Evolutionary conservation across 2,888 invertebrate genomes (phyloP).

Genomic region (Reticulitermes lucifugus): DNA sequence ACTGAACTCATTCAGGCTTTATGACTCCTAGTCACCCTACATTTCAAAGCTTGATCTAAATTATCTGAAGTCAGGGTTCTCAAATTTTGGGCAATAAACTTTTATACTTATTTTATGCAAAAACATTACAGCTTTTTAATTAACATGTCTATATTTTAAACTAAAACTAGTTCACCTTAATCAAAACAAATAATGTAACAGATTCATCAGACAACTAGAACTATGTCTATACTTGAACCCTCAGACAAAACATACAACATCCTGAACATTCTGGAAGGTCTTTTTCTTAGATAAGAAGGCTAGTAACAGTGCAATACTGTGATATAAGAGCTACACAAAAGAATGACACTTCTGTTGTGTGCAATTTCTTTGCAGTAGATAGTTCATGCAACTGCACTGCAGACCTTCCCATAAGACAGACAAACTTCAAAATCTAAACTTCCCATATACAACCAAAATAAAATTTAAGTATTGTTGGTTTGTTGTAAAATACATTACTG

Average conservation of each 20-base stretch:
- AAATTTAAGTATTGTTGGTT: too few species aligned
- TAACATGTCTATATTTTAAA: background rate
- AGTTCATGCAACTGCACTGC: too few species aligned
- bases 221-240: background rate
- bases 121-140: background rate
- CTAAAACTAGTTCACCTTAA: background rate
- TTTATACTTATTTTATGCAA: background rate
- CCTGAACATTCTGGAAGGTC: too few species aligned
- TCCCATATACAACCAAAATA: background rate
- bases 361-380: too few species aligned
- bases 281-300: too few species aligned
- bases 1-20: constrained; percentile 34
- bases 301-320: too few species aligned
- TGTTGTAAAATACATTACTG: too few species aligned
- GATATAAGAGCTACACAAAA: too few species aligned
- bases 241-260: too few species aligned
- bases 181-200: background rate
- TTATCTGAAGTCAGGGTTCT: constrained; percentile 41
- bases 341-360: too few species aligned
- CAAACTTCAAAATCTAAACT: too few species aligned
- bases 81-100: constrained; percentile 36
- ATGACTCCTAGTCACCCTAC: constrained; percentile 38
- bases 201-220: background rate
- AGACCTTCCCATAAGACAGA: too few species aligned
- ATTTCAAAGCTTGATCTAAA: constrained; percentile 37